Conservation (phyloP, 2,113 vertebrate species). For the Oryzias javanicus region DNA sequence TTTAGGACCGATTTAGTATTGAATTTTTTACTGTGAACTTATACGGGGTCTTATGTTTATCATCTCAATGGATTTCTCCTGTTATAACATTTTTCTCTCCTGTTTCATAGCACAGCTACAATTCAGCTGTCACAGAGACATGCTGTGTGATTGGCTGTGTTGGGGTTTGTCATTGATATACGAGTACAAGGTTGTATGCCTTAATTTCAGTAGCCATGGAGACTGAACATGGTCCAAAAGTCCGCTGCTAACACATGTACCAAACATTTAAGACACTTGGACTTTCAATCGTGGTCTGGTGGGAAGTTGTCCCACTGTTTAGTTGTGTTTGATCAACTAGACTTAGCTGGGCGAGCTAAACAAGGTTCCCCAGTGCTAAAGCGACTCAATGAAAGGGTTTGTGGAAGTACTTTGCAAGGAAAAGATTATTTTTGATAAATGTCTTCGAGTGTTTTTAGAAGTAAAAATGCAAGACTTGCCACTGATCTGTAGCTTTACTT, state of each 20-base stretch:
- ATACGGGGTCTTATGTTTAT: background rate
- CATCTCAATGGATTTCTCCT: conserved; percentile 9
- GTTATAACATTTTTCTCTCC: conserved; percentile 20
- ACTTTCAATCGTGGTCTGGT: background rate
- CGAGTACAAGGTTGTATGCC: conserved; percentile 4
- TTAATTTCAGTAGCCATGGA: background rate
- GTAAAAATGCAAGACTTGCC: background rate
- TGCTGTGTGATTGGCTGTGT: conserved; percentile 27
- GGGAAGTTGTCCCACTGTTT: conserved; percentile 4
- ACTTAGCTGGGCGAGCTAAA: conserved; percentile 4
- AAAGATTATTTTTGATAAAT: background rate
- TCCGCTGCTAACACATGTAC: conserved; percentile 1
- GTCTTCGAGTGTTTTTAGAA: no score
- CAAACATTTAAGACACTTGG: background rate
- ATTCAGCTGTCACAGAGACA: conserved; percentile 30
- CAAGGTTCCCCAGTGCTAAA: conserved; percentile 9
- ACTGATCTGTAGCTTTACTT: background rate
- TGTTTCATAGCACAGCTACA: conserved; percentile 27
- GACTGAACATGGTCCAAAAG: background rate
- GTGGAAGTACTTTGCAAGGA: conserved; percentile 1
- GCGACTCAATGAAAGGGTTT: background rate
- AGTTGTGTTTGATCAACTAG: conserved; percentile 23
- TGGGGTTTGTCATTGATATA: conserved; percentile 29
- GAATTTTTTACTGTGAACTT: no score
- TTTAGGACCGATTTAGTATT: no score